phyloP scores from a whole-genome alignment of 2,797 vertebrate species.

The Lithobates sylvaticus region DNA sequence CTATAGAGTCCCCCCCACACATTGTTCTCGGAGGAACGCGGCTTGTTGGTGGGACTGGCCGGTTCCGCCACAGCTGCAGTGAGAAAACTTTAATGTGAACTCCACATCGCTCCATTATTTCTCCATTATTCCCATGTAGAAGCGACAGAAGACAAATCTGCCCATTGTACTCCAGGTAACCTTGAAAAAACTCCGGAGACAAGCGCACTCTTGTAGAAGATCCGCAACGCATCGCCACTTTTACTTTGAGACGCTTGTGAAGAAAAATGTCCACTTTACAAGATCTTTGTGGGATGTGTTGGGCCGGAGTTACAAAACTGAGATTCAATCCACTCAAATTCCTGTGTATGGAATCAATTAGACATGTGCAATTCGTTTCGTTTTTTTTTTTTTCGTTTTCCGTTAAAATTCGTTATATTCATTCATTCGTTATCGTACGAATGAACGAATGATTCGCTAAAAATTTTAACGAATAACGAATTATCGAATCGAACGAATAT shows the following conservation, averaged over 20 bases:
- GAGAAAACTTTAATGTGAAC: conserved; percentile 44
- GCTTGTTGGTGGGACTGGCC: background rate
- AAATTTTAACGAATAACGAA: too few species aligned
- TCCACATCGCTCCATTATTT: conserved; percentile 1
- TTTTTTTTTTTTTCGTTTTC: too few species aligned
- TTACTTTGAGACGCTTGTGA: background rate
- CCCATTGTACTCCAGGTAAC: conserved; percentile 17
- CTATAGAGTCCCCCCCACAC: conserved; percentile 24
- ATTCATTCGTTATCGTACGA: too few species aligned
- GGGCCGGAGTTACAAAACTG: too few species aligned
- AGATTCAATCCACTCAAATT: too few species aligned
- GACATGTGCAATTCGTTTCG: too few species aligned
- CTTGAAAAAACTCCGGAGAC: background rate
- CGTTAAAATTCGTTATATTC: too few species aligned
- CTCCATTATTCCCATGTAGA: conserved; percentile 13
- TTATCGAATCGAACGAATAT: too few species aligned
- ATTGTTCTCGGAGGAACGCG: conserved; percentile 33
- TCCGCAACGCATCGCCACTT: background rate
- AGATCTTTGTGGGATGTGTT: too few species aligned
- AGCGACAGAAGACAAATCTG: conserved; percentile 25
- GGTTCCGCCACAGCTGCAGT: conserved; percentile 4
- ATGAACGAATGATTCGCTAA: too few species aligned
- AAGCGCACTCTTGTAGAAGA: background rate
- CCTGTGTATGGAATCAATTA: too few species aligned
- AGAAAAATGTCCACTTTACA: background rate